Base-by-base conservation (phyloP, 2,888 invertebrate species). In the Meliscaeva auricollis region DNA sequence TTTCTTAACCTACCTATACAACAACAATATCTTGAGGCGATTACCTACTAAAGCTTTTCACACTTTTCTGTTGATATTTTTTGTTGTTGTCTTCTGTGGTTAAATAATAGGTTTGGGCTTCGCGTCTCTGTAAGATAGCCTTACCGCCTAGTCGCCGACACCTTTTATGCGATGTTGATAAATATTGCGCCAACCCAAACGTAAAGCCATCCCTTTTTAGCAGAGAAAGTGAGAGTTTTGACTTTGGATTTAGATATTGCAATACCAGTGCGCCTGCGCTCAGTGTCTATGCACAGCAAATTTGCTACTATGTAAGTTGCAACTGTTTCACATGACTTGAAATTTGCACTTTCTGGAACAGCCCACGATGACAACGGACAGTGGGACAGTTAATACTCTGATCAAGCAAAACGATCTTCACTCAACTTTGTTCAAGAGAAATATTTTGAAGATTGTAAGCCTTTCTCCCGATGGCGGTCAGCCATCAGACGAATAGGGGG, bases 211-310 rank as follows among this genome's bases (percentile, higher is more conserved):
- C 84, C 84, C 80, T 80, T 84, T 60, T 46, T 32, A n/a, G 48
- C 70, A 60, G 54, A 80, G 80, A 84, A 80, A 84, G 84, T 80
- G 66, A 84, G 84, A 84, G 80, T 66, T 76, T 66, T 44, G 62
- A 41, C 44, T 62, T 62, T 62, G 79, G 70, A 72, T 35, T 32
- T 56, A 44, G 13, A 32, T 22, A 50, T 66, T 58, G 20, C 13
- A 26, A 4, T 26, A 26, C 3, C 30, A 46, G 26, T 64, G 64
- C 41, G 41, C 60, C 22, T 60, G 58, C 26, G 48, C 26, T 3
- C 68, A 68, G 11, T 38, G 30, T 13, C 13, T 20, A 32, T 13
- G 30, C 3, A 32, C 15, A 20, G 58, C 20, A 20, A 38, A 13
- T 35, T 35, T 3, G 35, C 2, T 35, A n/a, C 35, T 35, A 9